A percentile compares a stretch with the other conserved stretches of the same genome.
Evolutionary conservation across 64 coral and sea anemone genomes (phyloP).

Genomic region (Exaiptasia diaphana): DNA sequence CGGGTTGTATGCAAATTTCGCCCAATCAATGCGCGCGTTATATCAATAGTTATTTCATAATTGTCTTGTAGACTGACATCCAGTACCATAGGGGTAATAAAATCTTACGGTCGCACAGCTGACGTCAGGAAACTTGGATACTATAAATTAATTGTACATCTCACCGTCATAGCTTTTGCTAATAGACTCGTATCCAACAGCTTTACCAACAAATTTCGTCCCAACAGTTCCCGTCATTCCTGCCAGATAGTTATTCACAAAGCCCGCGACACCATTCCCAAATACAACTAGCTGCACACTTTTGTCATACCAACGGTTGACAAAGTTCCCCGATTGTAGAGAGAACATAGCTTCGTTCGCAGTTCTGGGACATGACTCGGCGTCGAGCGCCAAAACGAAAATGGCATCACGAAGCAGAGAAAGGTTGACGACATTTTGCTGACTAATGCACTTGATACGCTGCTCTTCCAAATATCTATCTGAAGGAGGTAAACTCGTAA

Average conservation of each 20-base stretch:
- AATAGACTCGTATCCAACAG: conserved; percentile 17
- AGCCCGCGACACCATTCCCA: conserved; percentile 49
- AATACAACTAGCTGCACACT: conserved; percentile 55
- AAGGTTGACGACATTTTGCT: conserved; percentile 41
- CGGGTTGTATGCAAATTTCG: not conserved
- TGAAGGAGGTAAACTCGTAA: conserved; percentile 53
- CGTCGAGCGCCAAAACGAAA: conserved; percentile 66
- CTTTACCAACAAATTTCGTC: conserved; percentile 45
- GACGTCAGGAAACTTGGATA: too few relatives aligned
- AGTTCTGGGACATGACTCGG: conserved; percentile 41
- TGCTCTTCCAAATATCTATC: conserved; percentile 54
- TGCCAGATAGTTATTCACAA: conserved; percentile 55
- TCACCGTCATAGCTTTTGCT: too few relatives aligned
- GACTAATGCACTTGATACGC: conserved; percentile 41
- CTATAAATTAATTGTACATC: too few relatives aligned
- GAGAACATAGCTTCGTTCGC: conserved; percentile 64
- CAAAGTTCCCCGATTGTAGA: conserved; percentile 67
- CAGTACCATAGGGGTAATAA: not conserved
- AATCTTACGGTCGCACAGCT: not conserved
- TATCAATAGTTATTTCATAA: not conserved
- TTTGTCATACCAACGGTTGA: conserved; percentile 79
- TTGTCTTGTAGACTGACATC: not conserved
- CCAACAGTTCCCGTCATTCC: conserved; percentile 57
- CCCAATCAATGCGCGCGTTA: not conserved
- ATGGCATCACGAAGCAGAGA: conserved; percentile 50